A percentile compares a stretch with the other conserved stretches of the same genome.
Conservation (phyloP, 2,113 vertebrate species). For the Clarias macrocephalus region DNA sequence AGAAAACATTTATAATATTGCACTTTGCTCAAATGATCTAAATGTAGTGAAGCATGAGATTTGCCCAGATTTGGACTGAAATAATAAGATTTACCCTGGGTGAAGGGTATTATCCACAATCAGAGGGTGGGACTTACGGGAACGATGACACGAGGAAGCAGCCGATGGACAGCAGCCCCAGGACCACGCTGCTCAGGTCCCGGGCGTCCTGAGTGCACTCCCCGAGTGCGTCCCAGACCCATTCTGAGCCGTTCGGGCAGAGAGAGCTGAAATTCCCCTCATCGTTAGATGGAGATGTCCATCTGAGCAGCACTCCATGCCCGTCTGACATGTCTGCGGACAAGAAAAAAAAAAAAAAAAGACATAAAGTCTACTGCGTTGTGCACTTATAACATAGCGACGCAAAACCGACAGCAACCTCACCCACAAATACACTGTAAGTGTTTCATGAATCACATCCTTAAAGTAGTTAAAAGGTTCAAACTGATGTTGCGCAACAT, state of each 20-base stretch:
- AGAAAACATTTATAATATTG: neutral
- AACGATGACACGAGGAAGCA: constrained; percentile 87
- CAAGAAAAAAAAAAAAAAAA: neutral
- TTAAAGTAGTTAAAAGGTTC: neutral
- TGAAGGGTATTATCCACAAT: neutral
- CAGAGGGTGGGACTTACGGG: constrained; percentile 78
- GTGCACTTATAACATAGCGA: neutral
- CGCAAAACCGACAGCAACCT: neutral
- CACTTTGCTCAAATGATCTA: neutral
- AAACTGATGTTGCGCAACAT: neutral
- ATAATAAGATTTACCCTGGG: no score
- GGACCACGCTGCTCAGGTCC: constrained; percentile 82
- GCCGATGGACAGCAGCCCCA: constrained; percentile 86
- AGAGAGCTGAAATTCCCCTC: constrained; percentile 71
- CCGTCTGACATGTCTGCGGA: constrained; percentile 29
- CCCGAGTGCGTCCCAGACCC: constrained; percentile 80
- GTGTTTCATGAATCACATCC: neutral
- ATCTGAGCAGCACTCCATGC: constrained; percentile 44
- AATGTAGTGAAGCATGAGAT: neutral
- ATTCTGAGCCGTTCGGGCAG: constrained; percentile 85
- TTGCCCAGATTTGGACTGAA: neutral
- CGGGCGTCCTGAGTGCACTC: constrained; percentile 83
- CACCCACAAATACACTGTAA: neutral
- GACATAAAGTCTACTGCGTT: neutral
- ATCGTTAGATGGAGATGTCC: constrained; percentile 24